Base-by-base conservation (phyloP, 2,888 invertebrate species). In the Listrodromus nycthemerus region DNA sequence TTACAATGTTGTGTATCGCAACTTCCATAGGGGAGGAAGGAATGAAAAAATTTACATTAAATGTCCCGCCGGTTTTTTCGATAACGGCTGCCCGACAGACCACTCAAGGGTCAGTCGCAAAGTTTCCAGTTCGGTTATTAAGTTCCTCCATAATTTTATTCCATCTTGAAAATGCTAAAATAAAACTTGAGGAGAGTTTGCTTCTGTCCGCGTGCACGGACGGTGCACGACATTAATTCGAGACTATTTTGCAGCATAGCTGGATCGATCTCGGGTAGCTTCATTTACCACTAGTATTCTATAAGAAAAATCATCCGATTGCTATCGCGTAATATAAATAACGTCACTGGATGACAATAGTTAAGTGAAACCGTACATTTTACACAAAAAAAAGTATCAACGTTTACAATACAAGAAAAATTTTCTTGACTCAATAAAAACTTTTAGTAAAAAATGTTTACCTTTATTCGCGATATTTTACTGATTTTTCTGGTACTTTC, bases 291-390 rank as follows among this genome's bases (percentile, higher is more conserved):
- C 41, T n/a, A 65, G 41, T 13, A 65, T 79, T 79, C 52, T 79
- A 79, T 71, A 71, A 52, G 71, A 71, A 79, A 37, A 37, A 79
- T 79, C 71, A 33, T 55, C 71, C 41, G 71, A 79, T 79, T 71
- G 71, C 71, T 67, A 50, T 41, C 1, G 30, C 4, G 50, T 30
- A 50, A 48, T 50, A 24, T 27, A 30, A 27, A n/a, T 10, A 55
- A 10, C 7, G 24, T 6, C 16, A 30, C 30, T 13, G 19, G 24
- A 24, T 13, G 48, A 48, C 33, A 74, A 48, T 74, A 41, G 63
- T 7, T 61, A 24, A 63, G 63, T 24, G 63, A 70, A 78, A 70
- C 70, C 37, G 33, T 55, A 67, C 30, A 45, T 66, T 79, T 71
- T 4, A 1, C 4, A 2, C 30, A 30, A 4, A 30, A 3, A 30